These are phyloP conservation scores for Pygathrix nemaeus DNA, from an alignment of 2,113 vertebrate genomes.

Conservation along the genomic window DNA sequence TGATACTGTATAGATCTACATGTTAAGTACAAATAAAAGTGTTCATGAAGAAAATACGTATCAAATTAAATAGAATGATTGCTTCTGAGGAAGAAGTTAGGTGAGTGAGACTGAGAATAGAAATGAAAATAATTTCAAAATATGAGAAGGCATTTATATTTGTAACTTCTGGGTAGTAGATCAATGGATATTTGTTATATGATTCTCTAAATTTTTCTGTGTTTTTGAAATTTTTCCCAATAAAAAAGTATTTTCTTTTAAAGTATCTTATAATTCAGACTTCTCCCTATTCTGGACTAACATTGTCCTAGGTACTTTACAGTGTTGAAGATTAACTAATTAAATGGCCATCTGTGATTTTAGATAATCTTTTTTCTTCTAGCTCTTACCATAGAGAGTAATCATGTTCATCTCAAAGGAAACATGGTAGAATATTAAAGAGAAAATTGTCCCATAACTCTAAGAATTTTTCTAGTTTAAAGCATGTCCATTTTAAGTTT, in stretches of 20 bases:
- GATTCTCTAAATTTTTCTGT: neutral
- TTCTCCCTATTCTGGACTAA: neutral
- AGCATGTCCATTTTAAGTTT: neutral
- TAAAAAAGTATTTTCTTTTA: neutral
- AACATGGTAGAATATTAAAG: neutral
- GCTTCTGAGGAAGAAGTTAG: neutral
- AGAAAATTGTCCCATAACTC: neutral
- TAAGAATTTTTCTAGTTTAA: neutral
- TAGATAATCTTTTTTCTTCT: neutral
- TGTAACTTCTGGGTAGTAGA: neutral
- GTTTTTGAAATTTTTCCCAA: neutral
- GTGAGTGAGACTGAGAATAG: neutral
- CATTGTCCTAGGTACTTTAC: neutral
- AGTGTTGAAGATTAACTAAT: neutral
- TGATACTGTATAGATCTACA: neutral
- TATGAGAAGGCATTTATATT: neutral
- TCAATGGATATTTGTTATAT: neutral
- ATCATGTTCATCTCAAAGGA: conserved; percentile 2
- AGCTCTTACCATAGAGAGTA: neutral
- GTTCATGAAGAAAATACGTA: neutral
- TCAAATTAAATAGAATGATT: neutral
- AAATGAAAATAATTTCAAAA: neutral
- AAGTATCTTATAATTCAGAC: neutral
- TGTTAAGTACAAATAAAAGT: neutral
- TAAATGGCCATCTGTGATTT: neutral